Base-by-base conservation (phyloP, 2,888 invertebrate species). In the Chromoteleia sp. region DNA sequence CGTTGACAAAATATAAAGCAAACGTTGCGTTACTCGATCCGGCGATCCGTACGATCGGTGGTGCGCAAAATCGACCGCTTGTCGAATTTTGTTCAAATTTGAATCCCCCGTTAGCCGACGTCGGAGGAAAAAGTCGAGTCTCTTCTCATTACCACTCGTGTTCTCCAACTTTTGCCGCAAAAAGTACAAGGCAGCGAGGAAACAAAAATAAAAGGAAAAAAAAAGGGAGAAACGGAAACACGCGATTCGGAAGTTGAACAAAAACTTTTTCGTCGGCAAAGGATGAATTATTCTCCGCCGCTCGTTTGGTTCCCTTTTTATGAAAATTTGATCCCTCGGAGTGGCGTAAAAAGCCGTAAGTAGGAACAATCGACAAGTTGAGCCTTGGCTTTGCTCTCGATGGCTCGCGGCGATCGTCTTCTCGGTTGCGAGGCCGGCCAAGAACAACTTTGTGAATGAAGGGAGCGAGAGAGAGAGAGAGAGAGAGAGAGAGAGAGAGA, bases 371-470 rank as follows among this genome's bases (percentile, higher is more conserved):
- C 79, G 79, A 73, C 67, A 59, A 68, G 79, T 59, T 52, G 68
- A 63, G 74, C 56, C 74, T 80, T 70, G 74, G 68, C 68, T 74
- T 56, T 68, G 52, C 56, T 56, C 68, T 29, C 58, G 68, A 74
- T 74, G 21, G 68, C 79, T 74, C 63, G 73, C 56, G 70, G 63
- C 79, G 48, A 56, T 8, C 56, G 74, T 61, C 52, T 80, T 74
- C 70, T 74, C 30, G 45, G 36, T 54, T 17, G 36, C 36, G 21
- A 52, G 43, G 52, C 43, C 54, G 75, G 63, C 70, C 63, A 58
- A 43, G 68, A 83, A 80, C 80, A 70, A 83, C 63, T 83, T 77
- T 83, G 80, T 80, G 83, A 80, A 83, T 83, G 83, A 68, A 82
- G 71, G 41, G 63, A 54, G 36, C 39, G 17, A 76, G 68, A 19